These are phyloP conservation scores for Druon quercuslanigerum DNA, from an alignment of 1,140 invertebrate species.

Conservation along the genomic window DNA sequence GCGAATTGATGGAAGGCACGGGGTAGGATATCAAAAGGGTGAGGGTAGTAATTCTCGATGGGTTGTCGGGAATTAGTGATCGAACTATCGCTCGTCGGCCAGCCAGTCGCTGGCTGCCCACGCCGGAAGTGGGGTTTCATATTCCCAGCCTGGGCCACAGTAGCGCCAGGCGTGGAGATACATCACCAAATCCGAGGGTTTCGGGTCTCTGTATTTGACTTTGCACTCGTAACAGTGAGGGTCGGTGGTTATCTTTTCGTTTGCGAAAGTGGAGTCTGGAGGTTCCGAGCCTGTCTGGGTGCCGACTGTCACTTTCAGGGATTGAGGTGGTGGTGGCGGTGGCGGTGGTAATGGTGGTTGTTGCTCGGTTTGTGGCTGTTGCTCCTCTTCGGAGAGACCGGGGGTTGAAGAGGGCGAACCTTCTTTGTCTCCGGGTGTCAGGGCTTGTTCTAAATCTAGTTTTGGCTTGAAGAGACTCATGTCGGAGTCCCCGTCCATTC, in stretches of 20 bases:
- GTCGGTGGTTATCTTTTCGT: slow-evolving; percentile 87
- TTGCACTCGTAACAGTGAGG: slow-evolving; percentile 95
- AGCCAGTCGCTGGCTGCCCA: slow-evolving; percentile 91
- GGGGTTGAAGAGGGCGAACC: slow-evolving; percentile 69
- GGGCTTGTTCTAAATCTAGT: slow-evolving; percentile 77
- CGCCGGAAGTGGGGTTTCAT: slow-evolving; percentile 89
- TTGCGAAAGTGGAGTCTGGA: slow-evolving; percentile 81
- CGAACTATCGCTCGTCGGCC: slow-evolving; percentile 73
- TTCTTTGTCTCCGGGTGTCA: slow-evolving; percentile 66
- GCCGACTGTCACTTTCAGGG: slow-evolving; percentile 83
- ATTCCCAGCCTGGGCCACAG: slow-evolving; percentile 92
- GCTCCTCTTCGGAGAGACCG: slow-evolving; percentile 64
- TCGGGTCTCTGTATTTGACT: slow-evolving; percentile 92
- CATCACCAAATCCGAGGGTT: slow-evolving; percentile 93
- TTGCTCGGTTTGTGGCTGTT: slow-evolving; percentile 63
- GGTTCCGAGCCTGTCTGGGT: slow-evolving; percentile 88
- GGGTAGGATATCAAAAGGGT: slow-evolving; percentile 72
- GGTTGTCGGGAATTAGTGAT: slow-evolving; percentile 30
- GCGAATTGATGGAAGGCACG: slow-evolving; percentile 72
- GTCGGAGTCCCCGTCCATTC: slow-evolving; percentile 92
- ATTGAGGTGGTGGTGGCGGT: slow-evolving; percentile 48
- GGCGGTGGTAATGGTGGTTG: slow-evolving; percentile 28
- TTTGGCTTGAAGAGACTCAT: slow-evolving; percentile 85
- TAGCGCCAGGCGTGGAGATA: slow-evolving; percentile 97
- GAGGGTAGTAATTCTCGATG: slow-evolving; percentile 40